Percentiles rank a stretch among this genome's conserved stretches.
These are phyloP conservation scores for Aphidius colemani DNA, from an alignment of 2,888 invertebrate genomes.

Conservation along the genomic window DNA sequence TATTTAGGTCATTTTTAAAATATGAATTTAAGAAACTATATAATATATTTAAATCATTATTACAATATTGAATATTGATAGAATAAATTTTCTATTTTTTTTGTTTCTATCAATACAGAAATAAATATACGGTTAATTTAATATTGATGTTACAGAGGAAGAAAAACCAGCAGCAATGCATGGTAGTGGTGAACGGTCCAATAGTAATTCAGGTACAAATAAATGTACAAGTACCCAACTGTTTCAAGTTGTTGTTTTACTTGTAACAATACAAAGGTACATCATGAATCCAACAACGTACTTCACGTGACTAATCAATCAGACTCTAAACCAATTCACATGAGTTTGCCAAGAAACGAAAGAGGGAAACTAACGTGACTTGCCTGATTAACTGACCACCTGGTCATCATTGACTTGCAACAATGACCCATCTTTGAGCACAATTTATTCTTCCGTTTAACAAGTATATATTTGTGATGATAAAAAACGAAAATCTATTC, in stretches of 20 bases:
- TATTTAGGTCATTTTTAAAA: too few species aligned
- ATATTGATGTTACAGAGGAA: conserved; percentile 47
- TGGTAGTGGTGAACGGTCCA: conserved; percentile 10
- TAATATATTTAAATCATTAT: too few species aligned
- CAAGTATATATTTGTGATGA: neutral
- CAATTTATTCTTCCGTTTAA: too few species aligned
- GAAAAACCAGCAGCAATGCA: conserved; percentile 54
- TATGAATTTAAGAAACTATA: too few species aligned
- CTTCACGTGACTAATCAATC: conserved; percentile 25
- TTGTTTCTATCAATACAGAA: neutral
- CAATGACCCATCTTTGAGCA: too few species aligned
- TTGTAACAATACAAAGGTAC: conserved; percentile 7
- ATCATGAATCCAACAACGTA: conserved; percentile 5
- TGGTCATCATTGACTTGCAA: conserved; percentile 3
- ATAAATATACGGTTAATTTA: neutral
- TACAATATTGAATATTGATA: too few species aligned
- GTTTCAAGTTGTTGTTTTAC: conserved; percentile 1
- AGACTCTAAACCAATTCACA: conserved; percentile 14
- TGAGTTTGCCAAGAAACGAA: conserved; percentile 8
- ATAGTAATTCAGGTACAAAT: conserved; percentile 2
- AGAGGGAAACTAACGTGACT: conserved; percentile 20
- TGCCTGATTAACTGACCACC: conserved; percentile 12
- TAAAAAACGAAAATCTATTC: neutral
- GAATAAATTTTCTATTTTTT: neutral
- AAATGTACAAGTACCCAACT: conserved; percentile 3